These are phyloP conservation scores for Parnassius mnemosyne DNA, from an alignment of 2,888 invertebrate genomes.

Conservation along the genomic window DNA sequence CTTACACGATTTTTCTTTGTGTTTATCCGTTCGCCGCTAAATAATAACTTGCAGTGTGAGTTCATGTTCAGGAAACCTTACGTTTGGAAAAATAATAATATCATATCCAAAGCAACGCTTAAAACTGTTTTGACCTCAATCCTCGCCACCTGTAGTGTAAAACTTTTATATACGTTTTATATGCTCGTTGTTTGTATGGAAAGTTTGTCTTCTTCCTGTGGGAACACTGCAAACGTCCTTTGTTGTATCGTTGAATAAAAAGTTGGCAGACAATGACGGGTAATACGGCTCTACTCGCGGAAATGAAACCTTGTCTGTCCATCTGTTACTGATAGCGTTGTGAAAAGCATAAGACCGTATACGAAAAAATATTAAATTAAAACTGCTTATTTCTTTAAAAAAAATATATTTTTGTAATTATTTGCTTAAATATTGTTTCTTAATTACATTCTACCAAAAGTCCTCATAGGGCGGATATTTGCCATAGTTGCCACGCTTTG, in stretches of 20 bases:
- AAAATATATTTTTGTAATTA: too few relatives aligned
- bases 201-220: conserved; percentile 3
- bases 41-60: too few relatives aligned
- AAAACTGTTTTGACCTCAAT: conserved; percentile 2
- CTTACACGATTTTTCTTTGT: too few relatives aligned
- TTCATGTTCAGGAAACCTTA: too few relatives aligned
- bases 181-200: neutral
- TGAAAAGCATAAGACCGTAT: neutral
- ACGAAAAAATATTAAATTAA: neutral
- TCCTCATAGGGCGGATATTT: too few relatives aligned
- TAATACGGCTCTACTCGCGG: conserved; percentile 9
- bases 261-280: neutral
- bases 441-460: too few relatives aligned
- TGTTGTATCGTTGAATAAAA: conserved; percentile 4
- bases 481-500: too few relatives aligned
- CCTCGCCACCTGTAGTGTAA: conserved; percentile 6
- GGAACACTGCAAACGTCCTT: conserved; percentile 4
- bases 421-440: too few relatives aligned
- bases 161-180: conserved; percentile 5
- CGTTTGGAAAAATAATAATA: too few relatives aligned
- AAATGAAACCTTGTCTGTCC: conserved; percentile 23
- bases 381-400: too few relatives aligned
- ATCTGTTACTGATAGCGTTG: conserved; percentile 14
- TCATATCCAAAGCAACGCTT: neutral
- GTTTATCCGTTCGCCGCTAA: too few relatives aligned